phyloP scores from a whole-genome alignment of 1,140 invertebrate species.

The Ceratitis capitata region DNA sequence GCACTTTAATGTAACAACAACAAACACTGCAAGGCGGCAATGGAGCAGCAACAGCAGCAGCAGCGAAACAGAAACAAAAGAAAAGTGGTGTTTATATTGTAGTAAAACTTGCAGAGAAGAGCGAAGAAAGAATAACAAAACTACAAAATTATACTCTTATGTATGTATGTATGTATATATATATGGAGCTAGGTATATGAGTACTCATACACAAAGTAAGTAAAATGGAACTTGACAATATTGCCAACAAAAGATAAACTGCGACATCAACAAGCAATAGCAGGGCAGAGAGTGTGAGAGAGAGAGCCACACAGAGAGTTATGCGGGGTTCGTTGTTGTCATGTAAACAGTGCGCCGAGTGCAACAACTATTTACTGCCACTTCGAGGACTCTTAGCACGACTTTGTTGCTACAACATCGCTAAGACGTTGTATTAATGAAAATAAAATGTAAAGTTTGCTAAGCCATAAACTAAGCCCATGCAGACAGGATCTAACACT shows the following conservation, averaged over 20 bases:
- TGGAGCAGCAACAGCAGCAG: neutral
- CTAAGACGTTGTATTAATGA: neutral
- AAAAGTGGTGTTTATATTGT: neutral
- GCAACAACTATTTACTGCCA: neutral
- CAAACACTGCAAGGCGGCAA: neutral
- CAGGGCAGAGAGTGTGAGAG: neutral
- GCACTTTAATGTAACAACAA: slow-evolving; percentile 19
- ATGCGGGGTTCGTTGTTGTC: no score
- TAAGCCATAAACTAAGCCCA: slow-evolving; percentile 21
- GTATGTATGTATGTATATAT: no score
- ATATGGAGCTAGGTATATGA: no score
- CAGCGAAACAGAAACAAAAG: neutral
- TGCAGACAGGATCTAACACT: slow-evolving; percentile 16
- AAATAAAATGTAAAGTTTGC: slow-evolving; percentile 32
- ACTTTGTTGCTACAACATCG: neutral
- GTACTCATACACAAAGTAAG: no score
- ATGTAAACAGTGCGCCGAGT: no score
- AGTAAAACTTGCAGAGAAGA: neutral
- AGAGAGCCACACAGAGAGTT: no score
- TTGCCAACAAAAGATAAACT: slow-evolving; percentile 17
- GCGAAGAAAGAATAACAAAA: neutral
- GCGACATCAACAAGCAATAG: neutral
- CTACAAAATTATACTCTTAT: no score
- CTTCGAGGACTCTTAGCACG: neutral
- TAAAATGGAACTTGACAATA: neutral